Conservation (phyloP, 2,797 vertebrate genomes). For the Mallotus villosus region DNA sequence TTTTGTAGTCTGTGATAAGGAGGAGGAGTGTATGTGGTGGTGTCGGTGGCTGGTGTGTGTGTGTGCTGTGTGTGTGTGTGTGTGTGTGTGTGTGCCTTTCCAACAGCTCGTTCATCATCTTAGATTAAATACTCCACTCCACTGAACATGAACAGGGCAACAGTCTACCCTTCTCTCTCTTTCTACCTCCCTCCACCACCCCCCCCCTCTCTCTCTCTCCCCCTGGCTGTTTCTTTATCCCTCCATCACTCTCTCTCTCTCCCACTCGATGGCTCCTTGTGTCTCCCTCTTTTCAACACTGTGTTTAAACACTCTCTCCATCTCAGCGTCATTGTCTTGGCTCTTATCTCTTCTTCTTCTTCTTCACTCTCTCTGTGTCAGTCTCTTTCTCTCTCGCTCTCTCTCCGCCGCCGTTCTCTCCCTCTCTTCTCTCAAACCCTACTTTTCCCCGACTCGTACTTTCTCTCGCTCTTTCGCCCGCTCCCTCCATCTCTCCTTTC, state of each 20-base stretch:
- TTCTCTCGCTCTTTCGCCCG: conserved; percentile 14
- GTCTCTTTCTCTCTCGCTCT: conserved; percentile 12
- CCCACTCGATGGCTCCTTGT: background rate
- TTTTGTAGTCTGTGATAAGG: conserved; percentile 50
- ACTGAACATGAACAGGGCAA: conserved; percentile 69
- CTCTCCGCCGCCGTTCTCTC: conserved; percentile 22
- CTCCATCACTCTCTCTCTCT: conserved; percentile 33
- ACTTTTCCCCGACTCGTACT: background rate
- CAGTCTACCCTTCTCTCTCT: conserved; percentile 53
- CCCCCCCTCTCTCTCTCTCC: conserved; percentile 14
- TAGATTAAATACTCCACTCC: conserved; percentile 81
- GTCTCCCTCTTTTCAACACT: too few relatives aligned
- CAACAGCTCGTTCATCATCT: conserved; percentile 79
- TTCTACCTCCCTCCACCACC: conserved; percentile 53
- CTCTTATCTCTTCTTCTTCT: too few relatives aligned
- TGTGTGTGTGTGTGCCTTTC: conserved; percentile 55
- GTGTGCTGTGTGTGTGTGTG: too few relatives aligned
- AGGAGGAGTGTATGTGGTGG: background rate
- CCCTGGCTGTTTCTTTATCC: conserved; percentile 24
- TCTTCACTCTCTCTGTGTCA: conserved; percentile 20
- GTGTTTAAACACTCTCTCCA: too few relatives aligned
- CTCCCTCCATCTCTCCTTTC: conserved; percentile 21
- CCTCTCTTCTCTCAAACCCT: background rate
- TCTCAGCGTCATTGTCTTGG: too few relatives aligned
- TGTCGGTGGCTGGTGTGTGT: conserved; percentile 36